phyloP scores from a whole-genome alignment of 2,113 vertebrate genomes.

The Numida meleagris region DNA sequence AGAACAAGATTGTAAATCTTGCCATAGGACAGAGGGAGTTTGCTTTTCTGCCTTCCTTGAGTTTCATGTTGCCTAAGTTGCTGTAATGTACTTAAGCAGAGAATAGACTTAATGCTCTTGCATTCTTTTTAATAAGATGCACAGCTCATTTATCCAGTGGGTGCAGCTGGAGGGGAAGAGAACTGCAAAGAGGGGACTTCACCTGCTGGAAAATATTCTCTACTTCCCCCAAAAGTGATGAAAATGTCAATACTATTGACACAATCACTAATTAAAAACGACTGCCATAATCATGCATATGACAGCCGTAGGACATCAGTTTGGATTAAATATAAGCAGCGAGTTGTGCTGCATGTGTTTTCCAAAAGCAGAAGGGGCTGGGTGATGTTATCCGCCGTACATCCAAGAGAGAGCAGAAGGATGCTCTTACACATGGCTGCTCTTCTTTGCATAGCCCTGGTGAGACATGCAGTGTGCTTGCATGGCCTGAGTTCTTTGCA shows the following conservation, averaged over 20 bases:
- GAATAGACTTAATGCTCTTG: neutral
- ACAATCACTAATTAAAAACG: conserved; percentile 56
- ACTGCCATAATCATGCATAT: conserved; percentile 17
- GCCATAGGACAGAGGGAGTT: neutral
- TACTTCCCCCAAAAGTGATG: neutral
- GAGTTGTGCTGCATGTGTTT: neutral
- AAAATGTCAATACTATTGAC: conserved; percentile 51
- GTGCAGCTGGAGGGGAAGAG: neutral
- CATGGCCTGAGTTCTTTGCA: neutral
- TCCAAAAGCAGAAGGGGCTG: neutral
- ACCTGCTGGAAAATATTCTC: conserved; percentile 33
- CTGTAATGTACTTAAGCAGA: conserved; percentile 16
- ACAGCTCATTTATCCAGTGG: neutral
- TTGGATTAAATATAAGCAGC: neutral
- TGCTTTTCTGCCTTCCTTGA: conserved; percentile 24
- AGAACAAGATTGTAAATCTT: conserved; percentile 26
- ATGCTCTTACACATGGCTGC: accelerated
- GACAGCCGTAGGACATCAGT: neutral
- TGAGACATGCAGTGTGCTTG: accelerated
- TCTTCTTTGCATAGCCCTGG: accelerated
- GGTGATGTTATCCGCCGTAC: neutral
- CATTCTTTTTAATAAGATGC: neutral
- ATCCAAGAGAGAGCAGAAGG: neutral
- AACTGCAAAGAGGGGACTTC: neutral
- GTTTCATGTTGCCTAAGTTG: neutral